Evolutionary conservation across 2,888 invertebrate genomes (phyloP).

Genomic region (Neoaliturus tenellus): DNA sequence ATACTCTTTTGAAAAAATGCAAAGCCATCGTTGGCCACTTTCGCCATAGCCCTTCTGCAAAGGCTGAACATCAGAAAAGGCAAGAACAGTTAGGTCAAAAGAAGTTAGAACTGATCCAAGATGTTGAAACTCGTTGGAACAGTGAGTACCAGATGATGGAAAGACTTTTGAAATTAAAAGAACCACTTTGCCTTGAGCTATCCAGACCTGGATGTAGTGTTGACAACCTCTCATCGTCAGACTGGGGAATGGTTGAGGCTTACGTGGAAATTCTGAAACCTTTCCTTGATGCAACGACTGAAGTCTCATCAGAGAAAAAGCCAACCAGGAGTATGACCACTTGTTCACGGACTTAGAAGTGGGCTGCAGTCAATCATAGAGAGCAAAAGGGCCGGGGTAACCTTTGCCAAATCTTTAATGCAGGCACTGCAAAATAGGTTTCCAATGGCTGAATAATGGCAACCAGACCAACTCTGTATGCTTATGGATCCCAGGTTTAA

Average conservation of each 20-base stretch:
- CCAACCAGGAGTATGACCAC: not conserved
- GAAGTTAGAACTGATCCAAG: not conserved
- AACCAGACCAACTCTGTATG: not conserved
- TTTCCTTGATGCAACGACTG: not conserved
- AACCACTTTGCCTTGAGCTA: no score
- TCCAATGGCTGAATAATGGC: not conserved
- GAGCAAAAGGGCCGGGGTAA: not conserved
- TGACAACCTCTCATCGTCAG: not conserved
- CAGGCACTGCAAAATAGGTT: not conserved
- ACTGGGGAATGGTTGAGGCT: not conserved
- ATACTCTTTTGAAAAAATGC: not conserved
- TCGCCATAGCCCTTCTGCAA: not conserved
- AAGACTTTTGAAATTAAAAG: no score
- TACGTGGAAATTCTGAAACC: not conserved
- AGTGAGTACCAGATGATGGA: not conserved
- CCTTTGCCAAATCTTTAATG: not conserved
- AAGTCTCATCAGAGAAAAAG: not conserved
- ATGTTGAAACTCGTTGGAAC: not conserved
- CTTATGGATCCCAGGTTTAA: not conserved
- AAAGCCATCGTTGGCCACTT: conserved; percentile 1
- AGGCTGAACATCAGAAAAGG: not conserved
- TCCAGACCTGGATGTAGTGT: not conserved
- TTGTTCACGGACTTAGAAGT: not conserved
- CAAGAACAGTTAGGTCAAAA: not conserved
- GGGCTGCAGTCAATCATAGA: not conserved